These are phyloP conservation scores for Apus apus DNA, from an alignment of 2,113 vertebrate genomes.

Conservation along the genomic window DNA sequence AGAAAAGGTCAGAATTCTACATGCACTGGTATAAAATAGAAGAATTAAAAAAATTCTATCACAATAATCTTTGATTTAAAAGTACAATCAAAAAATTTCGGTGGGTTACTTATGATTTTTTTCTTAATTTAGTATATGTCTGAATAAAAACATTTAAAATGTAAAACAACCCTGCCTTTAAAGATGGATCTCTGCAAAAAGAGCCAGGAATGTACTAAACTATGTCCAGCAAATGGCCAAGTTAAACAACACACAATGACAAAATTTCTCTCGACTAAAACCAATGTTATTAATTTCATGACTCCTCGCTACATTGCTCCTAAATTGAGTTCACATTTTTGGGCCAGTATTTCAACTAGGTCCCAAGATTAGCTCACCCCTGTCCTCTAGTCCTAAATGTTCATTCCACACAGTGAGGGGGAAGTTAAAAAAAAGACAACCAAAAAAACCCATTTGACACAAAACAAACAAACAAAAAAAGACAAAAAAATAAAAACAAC, in stretches of 20 bases:
- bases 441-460: too few species aligned
- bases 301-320: conserved; percentile 25
- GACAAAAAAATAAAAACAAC: not conserved
- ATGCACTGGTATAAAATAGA: not conserved
- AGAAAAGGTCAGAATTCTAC: not conserved
- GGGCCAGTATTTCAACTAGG: conserved; percentile 12
- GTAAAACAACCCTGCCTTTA: not conserved
- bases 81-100: not conserved
- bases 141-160: conserved; percentile 13
- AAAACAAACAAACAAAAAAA: too few species aligned
- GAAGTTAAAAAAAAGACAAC: not conserved
- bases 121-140: not conserved
- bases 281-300: not conserved
- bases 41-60: not conserved
- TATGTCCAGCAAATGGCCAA: conserved; percentile 45
- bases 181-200: conserved; percentile 24
- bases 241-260: conserved; percentile 41
- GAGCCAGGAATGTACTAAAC: conserved; percentile 27
- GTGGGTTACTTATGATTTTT: not conserved
- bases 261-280: conserved; percentile 6
- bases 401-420: not conserved
- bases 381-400: conserved; percentile 9
- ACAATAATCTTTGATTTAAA: not conserved
- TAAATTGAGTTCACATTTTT: conserved; percentile 25
- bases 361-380: conserved; percentile 21